phyloP scores from a whole-genome alignment of 2,113 vertebrate species.

The Eublepharis macularius region DNA sequence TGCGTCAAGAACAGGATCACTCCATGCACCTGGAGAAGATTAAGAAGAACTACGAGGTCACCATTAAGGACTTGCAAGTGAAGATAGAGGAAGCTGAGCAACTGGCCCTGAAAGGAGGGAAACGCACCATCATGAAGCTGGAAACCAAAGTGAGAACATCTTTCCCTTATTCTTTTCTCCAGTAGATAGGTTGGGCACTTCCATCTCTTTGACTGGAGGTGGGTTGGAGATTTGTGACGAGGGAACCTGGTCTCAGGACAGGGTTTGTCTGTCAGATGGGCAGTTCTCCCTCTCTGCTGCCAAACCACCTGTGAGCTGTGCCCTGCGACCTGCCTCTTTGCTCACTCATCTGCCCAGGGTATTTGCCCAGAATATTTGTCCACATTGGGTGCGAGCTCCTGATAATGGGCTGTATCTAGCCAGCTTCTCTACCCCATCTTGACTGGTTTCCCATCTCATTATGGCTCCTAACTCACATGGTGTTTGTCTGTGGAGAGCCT shows the following conservation, averaged over 20 bases:
- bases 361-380: not conserved
- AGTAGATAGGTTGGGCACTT: not conserved
- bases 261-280: too few species aligned
- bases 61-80: slow-evolving; percentile 73
- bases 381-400: not conserved
- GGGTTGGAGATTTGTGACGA: not conserved
- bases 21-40: slow-evolving; percentile 80
- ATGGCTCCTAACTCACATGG: too few species aligned
- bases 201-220: not conserved
- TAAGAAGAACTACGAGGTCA: slow-evolving; percentile 79
- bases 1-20: slow-evolving; percentile 76
- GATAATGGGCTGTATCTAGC: too few species aligned
- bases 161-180: not conserved
- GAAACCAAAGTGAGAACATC: slow-evolving; percentile 69
- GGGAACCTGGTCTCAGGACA: not conserved
- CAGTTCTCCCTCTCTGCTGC: not conserved
- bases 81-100: slow-evolving; percentile 77
- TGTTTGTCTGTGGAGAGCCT: too few species aligned
- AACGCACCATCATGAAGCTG: slow-evolving; percentile 73
- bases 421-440: too few species aligned
- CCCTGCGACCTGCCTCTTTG: not conserved
- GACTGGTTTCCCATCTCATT: too few species aligned
- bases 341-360: not conserved
- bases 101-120: slow-evolving; percentile 70
- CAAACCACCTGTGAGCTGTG: too few species aligned